Evolutionary conservation across 1,140 invertebrate genomes (phyloP).

Genomic region (Lerema accius): DNA sequence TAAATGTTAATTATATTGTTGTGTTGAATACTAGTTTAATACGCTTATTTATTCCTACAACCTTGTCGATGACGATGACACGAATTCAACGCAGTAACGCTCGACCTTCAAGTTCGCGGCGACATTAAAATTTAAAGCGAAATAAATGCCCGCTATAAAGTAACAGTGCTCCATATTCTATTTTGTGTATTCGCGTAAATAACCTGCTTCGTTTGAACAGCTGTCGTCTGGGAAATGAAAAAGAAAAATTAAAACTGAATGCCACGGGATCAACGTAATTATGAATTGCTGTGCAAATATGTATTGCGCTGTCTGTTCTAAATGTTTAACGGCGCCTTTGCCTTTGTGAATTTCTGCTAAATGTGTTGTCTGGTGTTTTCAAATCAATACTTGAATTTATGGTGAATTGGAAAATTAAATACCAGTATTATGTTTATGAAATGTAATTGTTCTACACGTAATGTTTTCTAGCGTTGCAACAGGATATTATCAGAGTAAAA

Average conservation of each 20-base stretch:
- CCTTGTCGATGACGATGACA: constrained; percentile 43
- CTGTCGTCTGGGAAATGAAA: constrained; percentile 43
- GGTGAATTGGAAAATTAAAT: no score
- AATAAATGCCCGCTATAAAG: constrained; percentile 47
- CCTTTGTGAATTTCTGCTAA: background rate
- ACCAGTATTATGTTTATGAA: no score
- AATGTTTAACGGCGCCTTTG: background rate
- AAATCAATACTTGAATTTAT: no score
- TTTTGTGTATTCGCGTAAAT: constrained; percentile 38
- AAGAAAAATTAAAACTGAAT: constrained; percentile 12
- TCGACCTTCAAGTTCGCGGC: constrained; percentile 37
- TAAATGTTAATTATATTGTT: background rate
- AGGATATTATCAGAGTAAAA: no score
- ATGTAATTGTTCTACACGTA: no score
- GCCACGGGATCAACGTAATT: constrained; percentile 13
- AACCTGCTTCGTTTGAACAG: constrained; percentile 46
- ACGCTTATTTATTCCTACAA: constrained; percentile 39
- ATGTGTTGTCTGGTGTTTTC: no score
- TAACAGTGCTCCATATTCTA: constrained; percentile 47
- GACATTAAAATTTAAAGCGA: constrained; percentile 40
- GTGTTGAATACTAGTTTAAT: background rate
- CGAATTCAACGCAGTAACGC: constrained; percentile 39
- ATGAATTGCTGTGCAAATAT: constrained; percentile 6
- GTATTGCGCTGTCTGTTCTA: background rate
- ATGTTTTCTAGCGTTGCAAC: no score